phyloP scores from a whole-genome alignment of 1,140 invertebrate species.

The Tetramorium simillimum region DNA sequence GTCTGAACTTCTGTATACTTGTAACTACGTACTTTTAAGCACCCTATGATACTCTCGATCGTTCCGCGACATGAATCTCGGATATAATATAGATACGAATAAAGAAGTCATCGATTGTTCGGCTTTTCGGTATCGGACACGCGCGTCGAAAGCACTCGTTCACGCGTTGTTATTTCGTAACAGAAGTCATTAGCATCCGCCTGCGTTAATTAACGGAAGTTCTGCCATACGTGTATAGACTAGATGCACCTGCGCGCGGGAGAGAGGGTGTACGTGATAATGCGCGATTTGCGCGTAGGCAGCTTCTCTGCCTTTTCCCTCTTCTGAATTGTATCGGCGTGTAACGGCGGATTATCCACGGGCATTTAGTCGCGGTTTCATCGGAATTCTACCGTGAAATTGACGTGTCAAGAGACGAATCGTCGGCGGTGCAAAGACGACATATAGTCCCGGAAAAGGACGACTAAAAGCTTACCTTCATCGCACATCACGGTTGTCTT shows the following conservation, averaged over 20 bases:
- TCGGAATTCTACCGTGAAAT: conserved; percentile 81
- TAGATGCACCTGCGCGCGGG: conserved; percentile 60
- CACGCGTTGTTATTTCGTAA: conserved; percentile 71
- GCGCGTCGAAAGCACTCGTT: conserved; percentile 67
- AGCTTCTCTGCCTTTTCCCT: conserved; percentile 66
- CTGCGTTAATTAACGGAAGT: conserved; percentile 75
- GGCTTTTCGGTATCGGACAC: conserved; percentile 45
- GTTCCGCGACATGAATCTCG: not conserved
- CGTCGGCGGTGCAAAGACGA: conserved; percentile 28
- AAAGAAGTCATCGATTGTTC: conserved; percentile 25
- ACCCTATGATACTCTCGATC: not conserved
- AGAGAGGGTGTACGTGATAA: conserved; percentile 62
- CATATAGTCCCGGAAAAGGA: not conserved
- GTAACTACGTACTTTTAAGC: too few species aligned
- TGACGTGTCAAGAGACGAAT: conserved; percentile 62
- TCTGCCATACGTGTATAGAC: conserved; percentile 61
- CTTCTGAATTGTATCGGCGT: conserved; percentile 63
- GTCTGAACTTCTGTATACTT: not conserved
- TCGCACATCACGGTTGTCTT: not conserved
- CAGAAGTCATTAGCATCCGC: conserved; percentile 72
- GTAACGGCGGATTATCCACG: conserved; percentile 79
- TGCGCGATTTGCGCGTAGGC: conserved; percentile 66
- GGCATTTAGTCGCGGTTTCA: conserved; percentile 79
- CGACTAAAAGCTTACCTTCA: not conserved
- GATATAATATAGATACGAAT: not conserved